A percentile compares a stretch with the other conserved stretches of the same genome.
phyloP scores from a whole-genome alignment of 2,888 invertebrate genomes.

The Ophion slaviceki region DNA sequence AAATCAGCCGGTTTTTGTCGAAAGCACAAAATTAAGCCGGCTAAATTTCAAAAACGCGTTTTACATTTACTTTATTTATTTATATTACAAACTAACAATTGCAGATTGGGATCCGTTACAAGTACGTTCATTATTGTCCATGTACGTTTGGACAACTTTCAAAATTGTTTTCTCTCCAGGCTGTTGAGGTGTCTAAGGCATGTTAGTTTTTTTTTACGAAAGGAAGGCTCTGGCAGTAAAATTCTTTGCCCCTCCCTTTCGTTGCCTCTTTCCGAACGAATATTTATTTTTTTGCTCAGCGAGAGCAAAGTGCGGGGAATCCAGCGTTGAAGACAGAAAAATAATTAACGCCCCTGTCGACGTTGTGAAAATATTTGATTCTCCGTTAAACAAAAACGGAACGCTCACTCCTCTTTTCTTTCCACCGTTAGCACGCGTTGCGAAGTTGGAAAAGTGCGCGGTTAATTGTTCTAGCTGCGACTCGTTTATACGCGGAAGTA shows the following conservation, averaged over 20 bases:
- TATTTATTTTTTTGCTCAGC: constrained; percentile 55
- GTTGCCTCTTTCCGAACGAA: constrained; percentile 14
- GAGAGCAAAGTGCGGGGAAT: neutral
- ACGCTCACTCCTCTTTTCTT: constrained; percentile 12
- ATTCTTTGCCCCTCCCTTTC: constrained; percentile 8
- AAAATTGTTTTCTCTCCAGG: constrained; percentile 9
- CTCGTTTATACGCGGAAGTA: constrained; percentile 41
- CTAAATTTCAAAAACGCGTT: no score
- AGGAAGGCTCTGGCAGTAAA: constrained; percentile 6
- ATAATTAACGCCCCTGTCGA: constrained; percentile 36
- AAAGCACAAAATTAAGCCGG: no score
- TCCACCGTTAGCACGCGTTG: constrained; percentile 6
- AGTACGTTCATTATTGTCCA: neutral
- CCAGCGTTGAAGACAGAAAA: constrained; percentile 27
- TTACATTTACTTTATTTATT: neutral
- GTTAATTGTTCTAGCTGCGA: constrained; percentile 26
- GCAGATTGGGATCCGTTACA: neutral
- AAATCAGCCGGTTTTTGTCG: no score
- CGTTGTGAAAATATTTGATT: constrained; percentile 30
- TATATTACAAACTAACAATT: neutral
- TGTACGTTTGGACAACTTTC: constrained; percentile 31
- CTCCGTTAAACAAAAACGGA: neutral
- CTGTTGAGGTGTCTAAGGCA: constrained; percentile 44
- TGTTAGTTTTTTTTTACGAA: constrained; percentile 1
- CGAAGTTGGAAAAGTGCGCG: neutral